phyloP scores from a whole-genome alignment of 2,113 vertebrate species.

The Bos taurus region ARS-UCD2.0 NC_037338.1:46394001-46394500 shows the following conservation, averaged over 20 bases:
- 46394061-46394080: neutral
- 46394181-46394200: neutral
- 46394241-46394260: neutral
- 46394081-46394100: neutral
- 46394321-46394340: neutral
- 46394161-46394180: neutral
- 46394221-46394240: neutral
- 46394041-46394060: neutral
- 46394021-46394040: rapidly evolving
- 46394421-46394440: neutral
- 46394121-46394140: neutral
- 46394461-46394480: neutral
- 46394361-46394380: neutral
- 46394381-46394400: neutral
- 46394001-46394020: neutral
- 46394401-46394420: neutral
- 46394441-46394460: neutral
- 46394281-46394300: neutral
- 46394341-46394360: neutral
- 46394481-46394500: neutral
- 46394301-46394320: neutral
- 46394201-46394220: neutral
- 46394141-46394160: neutral
- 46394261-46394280: neutral
- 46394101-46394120: neutral